Base-by-base conservation (phyloP, 2,113 vertebrate genomes). In the Geococcyx californianus region DNA sequence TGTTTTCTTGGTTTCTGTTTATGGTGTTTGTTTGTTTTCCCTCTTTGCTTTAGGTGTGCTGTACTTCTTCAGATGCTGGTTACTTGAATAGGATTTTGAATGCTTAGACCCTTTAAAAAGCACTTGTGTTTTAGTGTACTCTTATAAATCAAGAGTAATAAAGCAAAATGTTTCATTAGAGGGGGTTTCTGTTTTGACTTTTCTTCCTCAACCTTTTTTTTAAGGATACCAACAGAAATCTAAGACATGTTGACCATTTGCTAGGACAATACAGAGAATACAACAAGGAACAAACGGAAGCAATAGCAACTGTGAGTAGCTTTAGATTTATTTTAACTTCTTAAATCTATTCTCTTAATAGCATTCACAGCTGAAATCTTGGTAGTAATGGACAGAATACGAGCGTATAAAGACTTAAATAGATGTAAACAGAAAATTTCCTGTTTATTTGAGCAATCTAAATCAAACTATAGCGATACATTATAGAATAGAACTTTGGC, bases 191-290 rank as follows among this genome's bases (percentile, higher is more conserved):
- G 28, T 55, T 93, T 78, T 95, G 58, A 95, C 81, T 52, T 89
- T 69, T 93, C 72, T 79, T 33, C 12, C 66, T 60, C 13, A 12
- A 92, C 93, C 63, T 89, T 62, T 91, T 59, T 60, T 97, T 87
- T n/a, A 93, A 99, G 99, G 99, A 99, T 89, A 99, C 99, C 73
- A 99, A 98, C 94, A 97, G 98, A 89, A 99, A 99, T 97, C 96
- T 99, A 81, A 98, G 94, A 87, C 99, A 98, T 77, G 99, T 99
- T 55, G 99, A 99, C 96, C 98, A 95, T 92, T 99, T 99, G 98
- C 97, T 99, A 94, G 99, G 98, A 77, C 98, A 98, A 58, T 99
- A 99, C 97, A 98, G 98, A 87, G 98, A 99, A 20, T 98, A 99
- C 74, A 98, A 98, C 90, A 98, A 98, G 34, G 98, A 98, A 49